These are phyloP conservation scores for Ganaspis brasiliensis DNA, from an alignment of 2,888 invertebrate species.

Conservation along the genomic window DNA sequence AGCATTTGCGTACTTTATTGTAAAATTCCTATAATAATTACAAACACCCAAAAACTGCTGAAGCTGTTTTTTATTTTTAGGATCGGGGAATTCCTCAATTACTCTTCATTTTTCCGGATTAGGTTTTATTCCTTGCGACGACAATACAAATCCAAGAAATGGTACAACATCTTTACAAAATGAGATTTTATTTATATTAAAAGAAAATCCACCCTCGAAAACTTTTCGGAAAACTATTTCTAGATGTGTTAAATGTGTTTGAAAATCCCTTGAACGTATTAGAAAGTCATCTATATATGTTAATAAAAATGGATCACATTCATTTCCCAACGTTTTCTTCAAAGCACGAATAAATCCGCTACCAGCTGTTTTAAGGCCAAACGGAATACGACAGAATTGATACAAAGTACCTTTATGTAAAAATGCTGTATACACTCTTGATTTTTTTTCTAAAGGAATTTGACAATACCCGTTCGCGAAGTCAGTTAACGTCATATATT, in stretches of 20 bases:
- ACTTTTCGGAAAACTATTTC: slow-evolving; percentile 59
- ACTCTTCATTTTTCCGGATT: slow-evolving; percentile 49
- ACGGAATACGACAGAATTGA: slow-evolving; percentile 59
- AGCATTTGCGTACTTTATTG: slow-evolving; percentile 12
- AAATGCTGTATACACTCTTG: slow-evolving; percentile 63
- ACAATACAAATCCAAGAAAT: slow-evolving; percentile 41
- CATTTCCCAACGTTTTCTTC: slow-evolving; percentile 64
- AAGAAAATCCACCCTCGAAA: slow-evolving; percentile 60
- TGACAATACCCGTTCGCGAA: slow-evolving; percentile 67
- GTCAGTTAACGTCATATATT: slow-evolving; percentile 60
- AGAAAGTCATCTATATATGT: slow-evolving; percentile 72
- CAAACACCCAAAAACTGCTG: slow-evolving; percentile 50
- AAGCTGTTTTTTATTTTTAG: slow-evolving; percentile 62
- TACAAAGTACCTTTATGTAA: slow-evolving; percentile 60
- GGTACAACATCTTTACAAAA: too few relatives aligned
- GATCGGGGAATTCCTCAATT: slow-evolving; percentile 60
- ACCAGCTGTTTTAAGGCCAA: too few relatives aligned
- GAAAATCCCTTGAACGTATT: slow-evolving; percentile 62
- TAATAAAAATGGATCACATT: slow-evolving; percentile 61
- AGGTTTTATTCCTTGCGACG: slow-evolving; percentile 3
- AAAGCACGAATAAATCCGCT: too few relatives aligned
- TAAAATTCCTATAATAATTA: slow-evolving; percentile 42
- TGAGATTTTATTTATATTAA: slow-evolving; percentile 63
- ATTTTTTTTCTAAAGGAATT: slow-evolving; percentile 59
- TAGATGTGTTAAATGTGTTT: slow-evolving; percentile 64